Evolutionary conservation across 2,888 invertebrate species (phyloP), one percentile per base, ranked within the genome.

Genomic region (Lepeophtheirus nordmannii): DNA sequence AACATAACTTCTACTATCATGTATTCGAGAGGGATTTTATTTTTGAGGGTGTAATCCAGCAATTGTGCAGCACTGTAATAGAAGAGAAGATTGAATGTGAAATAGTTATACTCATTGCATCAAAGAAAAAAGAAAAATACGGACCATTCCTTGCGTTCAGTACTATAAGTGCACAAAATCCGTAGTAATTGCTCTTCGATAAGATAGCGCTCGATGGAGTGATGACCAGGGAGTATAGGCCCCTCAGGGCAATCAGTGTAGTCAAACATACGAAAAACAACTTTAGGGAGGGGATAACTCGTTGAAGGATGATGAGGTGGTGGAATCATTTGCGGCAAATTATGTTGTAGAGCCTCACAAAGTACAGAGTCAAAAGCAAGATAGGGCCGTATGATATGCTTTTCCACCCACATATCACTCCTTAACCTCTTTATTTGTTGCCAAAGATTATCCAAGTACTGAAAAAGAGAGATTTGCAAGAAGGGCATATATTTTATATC

Each of bases 1-100:
- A 98, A 93, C 72, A 97, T 86, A 1, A 93, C 89, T 80, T 98
- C 98, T 0, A 97, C 91, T 69, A 98, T 92, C 76, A 97, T 93
- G 76, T 98, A 97, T 75, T 97, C 96, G 67, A 98, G 76, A 0
- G 98, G 97, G 69, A 98, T 89, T 77, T 93, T 93, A 17, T 85
- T 82, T 77, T 90, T 90, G 73, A 90, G 89, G 0, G 91, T 90
- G 73, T 96, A 94, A 73, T 87, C 88, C 39, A 98, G 78, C 23
- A 98, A 78, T 72, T 90, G 86, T 0, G 88, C 87, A 0, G 96
- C 93, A 78, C 85, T 69, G 30, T 30, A 66, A n/a, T 60, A 30
- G 38, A 20, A 41, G 37, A 57, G 30, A 40, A 14, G 23, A 22
- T 20, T 5, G 58, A 23, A 58, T 58, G 14, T 20, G 58, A 20